Base-by-base conservation (phyloP, 2,113 vertebrate species). In the Acanthochromis polyacanthus region DNA sequence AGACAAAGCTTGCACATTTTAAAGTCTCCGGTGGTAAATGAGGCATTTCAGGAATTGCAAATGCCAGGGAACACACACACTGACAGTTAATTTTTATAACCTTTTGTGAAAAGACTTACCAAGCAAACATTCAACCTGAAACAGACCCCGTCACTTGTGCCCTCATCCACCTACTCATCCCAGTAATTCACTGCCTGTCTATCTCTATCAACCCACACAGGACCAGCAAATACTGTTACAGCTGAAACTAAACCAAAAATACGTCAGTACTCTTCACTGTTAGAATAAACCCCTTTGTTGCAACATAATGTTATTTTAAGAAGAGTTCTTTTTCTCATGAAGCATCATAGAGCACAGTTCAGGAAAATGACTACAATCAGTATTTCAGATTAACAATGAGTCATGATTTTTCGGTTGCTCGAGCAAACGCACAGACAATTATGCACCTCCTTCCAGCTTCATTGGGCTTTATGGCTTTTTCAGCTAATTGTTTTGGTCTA, bases 11-110 rank as follows among this genome's bases (percentile, higher is more conserved):
- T 82, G 73, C 87, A 85, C 89, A 81, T 90, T 93, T 90, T 83
- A 71, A 87, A 92, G 91, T 91, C 92, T 88, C 88, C 80, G 59
- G 60, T 73, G 78, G 77, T 92, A 94, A 95, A 94, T 94, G 87
- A 92, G 80, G 83, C 78, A 63, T 91, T 93, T 91, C 84, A 92
- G 85, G 85, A 94, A 92, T 91, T 91, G 83, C 78, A 92, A 89
- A 92, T 91, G 83, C 87, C 79, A 86, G 71, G 40, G 66, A 91
- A 88, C 67, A 71, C 75, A 71, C 66, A 65, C 81, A 80, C 83
- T 83, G 87, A 82, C 83, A 90, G 91, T 93, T 93, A 87, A 91
- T 92, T 93, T 91, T 87, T 83, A 87, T 86, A 93, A 86, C 86
- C 82, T 92, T 91, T 90, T 85, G 69, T 88, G 65, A 86, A 84